These are phyloP conservation scores for Globodera ellingtonae DNA, from an alignment of 1,140 invertebrate genomes.

Conservation along the genomic window DNA sequence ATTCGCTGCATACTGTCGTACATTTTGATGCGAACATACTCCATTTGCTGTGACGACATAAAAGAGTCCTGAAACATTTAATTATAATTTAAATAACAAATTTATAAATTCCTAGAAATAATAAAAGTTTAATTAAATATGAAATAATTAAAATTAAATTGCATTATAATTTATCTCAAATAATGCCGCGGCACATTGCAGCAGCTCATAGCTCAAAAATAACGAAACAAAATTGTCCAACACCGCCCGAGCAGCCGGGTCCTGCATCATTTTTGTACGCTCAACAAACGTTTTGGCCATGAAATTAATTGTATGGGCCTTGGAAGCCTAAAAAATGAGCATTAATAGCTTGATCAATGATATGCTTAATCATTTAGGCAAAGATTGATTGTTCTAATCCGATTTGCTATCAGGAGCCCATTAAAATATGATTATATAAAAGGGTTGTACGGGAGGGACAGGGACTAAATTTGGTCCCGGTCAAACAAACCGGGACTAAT, in stretches of 20 bases:
- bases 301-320: constrained; percentile 55
- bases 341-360: too few species aligned
- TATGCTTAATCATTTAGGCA: too few species aligned
- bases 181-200: constrained; percentile 41
- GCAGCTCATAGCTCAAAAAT: constrained; percentile 51
- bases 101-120: too few species aligned
- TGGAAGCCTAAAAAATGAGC: constrained; percentile 27
- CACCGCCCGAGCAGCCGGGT: constrained; percentile 37
- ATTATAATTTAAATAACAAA: too few species aligned
- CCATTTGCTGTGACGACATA: constrained; percentile 35
- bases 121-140: neutral
- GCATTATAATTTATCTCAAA: constrained; percentile 30
- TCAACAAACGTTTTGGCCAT: constrained; percentile 50
- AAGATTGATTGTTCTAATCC: too few species aligned
- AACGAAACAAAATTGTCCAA: constrained; percentile 44
- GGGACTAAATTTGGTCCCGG: too few species aligned
- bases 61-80: neutral
- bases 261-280: constrained; percentile 35
- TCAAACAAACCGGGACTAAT: too few species aligned
- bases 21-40: constrained; percentile 67
- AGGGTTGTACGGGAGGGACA: too few species aligned
- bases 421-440: too few species aligned
- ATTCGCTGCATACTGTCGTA: constrained; percentile 75
- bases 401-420: too few species aligned
- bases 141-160: neutral